Percentiles rank a stretch among this genome's conserved stretches.
Conservation (phyloP, 2,113 vertebrate genomes). For the Aegithalos caudatus region DNA sequence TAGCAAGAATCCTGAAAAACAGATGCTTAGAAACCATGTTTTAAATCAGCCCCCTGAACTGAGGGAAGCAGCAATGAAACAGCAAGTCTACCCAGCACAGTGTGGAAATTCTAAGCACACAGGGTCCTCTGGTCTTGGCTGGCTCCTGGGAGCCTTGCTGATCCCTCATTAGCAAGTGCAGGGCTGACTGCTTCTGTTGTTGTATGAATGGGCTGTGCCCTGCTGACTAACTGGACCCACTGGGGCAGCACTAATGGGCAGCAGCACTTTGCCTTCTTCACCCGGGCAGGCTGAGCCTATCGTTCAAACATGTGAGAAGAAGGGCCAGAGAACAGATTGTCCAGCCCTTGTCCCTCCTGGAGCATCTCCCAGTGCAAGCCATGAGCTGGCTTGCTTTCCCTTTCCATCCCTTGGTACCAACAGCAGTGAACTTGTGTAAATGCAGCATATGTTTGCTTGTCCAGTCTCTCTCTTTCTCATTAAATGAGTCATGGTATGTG, state of each 20-base stretch:
- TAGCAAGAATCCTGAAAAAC: not conserved
- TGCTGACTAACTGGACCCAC: not conserved
- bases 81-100: not conserved
- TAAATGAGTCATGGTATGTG: not conserved
- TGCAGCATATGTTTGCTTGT: accelerated
- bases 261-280: not conserved
- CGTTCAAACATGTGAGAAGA: not conserved
- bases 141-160: not conserved
- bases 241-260: conserved; percentile 2
- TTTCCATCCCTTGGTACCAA: not conserved
- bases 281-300: not conserved
- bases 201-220: not conserved
- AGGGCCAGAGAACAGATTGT: not conserved
- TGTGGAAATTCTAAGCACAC: not conserved
- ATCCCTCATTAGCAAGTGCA: not conserved
- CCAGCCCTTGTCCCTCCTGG: not conserved
- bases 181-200: not conserved
- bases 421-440: not conserved
- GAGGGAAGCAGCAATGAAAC: not conserved
- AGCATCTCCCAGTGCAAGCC: not conserved
- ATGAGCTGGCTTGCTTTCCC: not conserved
- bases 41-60: not conserved
- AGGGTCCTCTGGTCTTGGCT: not conserved
- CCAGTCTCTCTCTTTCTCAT: not conserved
- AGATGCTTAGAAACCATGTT: not conserved